Base-by-base conservation (phyloP, 2,113 vertebrate species). In the Actenoides hombroni region DNA sequence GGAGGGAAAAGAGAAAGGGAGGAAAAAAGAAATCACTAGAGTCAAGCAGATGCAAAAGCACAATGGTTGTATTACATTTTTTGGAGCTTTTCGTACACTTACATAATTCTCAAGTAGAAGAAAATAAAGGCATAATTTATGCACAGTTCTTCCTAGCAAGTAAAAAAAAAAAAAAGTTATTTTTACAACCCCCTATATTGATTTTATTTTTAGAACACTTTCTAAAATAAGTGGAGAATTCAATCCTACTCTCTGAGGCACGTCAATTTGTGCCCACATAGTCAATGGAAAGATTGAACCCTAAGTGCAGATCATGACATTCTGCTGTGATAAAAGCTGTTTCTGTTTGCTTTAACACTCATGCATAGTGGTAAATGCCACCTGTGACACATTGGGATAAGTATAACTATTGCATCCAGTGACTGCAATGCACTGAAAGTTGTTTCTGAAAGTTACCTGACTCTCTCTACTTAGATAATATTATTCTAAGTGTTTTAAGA, bases 291-390 rank as follows among this genome's bases (percentile, higher is more conserved):
- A 97, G 94, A 97, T 91, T 96, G 96, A 97, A 94, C 93, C 94
- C 95, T 96, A 97, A 97, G 96, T 96, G 96, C 95, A 95, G 90
- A 97, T 96, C 97, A 97, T 96, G 97, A 96, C 87, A 97, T 95
- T 97, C 97, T 83, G 91, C 97, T 97, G 96, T 95, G 97, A 97
- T 97, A 97, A 97, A 97, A 97, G 97, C 96, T 95, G 97, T 95
- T 97, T 97, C 96, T 97, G 93, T 97, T 97, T 96, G 89, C 93
- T 94, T 96, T 96, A 97, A 95, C 92, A 95, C 86, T 94, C 93
- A 89, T 92, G 92, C 91, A 94, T 87, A 84, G 93, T 83, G 84
- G 96, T 89, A 95, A 97, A 97, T 93, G 89, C 94, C 89, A 89
- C 94, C 67, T 77, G 91, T 94, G 96, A 97, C 81, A 96, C 63